Conservation (phyloP, 2,888 invertebrate genomes). For the Saturnia japonica region DNA sequence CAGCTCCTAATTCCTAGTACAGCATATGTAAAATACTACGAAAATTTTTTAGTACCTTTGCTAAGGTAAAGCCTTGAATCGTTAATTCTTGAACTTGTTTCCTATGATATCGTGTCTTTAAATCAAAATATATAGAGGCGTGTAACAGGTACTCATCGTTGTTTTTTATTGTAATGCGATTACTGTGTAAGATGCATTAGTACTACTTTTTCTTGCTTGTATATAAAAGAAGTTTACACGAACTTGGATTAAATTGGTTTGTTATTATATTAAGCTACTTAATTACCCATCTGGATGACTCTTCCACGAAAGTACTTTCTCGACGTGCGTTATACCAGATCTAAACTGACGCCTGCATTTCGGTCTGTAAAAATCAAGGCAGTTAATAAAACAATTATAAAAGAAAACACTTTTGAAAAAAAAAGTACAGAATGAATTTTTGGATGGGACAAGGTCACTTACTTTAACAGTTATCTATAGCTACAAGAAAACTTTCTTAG, state of each 20-base stretch:
- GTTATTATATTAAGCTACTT: background rate
- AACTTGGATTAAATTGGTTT: background rate
- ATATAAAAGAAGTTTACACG: background rate
- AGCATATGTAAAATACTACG: no score
- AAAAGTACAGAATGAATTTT: background rate
- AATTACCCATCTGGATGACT: constrained; percentile 70
- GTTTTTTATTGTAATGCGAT: background rate
- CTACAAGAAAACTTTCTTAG: no score
- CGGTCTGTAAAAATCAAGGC: constrained; percentile 44
- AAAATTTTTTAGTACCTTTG: no score
- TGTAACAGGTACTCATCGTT: background rate
- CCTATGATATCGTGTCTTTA: background rate
- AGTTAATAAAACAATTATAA: background rate
- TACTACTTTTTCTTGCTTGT: no score
- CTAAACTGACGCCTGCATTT: constrained; percentile 70
- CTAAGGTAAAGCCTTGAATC: no score
- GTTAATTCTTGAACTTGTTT: background rate
- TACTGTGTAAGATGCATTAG: background rate
- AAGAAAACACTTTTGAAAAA: background rate
- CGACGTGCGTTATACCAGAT: constrained; percentile 63
- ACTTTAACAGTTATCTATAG: no score
- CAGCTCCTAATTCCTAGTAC: no score
- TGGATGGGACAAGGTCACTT: no score
- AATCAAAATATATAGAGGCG: background rate
- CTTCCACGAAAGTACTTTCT: constrained; percentile 61